Base-by-base conservation (phyloP, 1,140 invertebrate species). In the Bombus breviceps region DNA sequence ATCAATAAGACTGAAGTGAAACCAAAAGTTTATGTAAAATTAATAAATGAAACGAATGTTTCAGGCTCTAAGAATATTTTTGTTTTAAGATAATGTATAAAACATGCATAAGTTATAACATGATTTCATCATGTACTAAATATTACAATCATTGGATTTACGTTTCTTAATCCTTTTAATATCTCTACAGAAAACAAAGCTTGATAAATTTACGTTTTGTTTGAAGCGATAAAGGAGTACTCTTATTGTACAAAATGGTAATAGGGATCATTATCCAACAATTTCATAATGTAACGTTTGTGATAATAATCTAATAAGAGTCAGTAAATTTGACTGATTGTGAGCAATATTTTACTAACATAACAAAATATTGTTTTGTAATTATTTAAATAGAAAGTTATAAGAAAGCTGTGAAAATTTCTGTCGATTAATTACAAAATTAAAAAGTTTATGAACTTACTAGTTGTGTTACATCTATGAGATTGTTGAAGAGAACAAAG, bases 251-350 rank as follows among this genome's bases (percentile, higher is more conserved):
- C 90, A 91, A 91, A 91, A 90, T 90, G 90, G 90, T 91, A 89
- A 91, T 91, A 90, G 90, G 90, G 90, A 91, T 91, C 90, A 91
- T 90, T 90, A 80, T 90, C 53, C 87, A 91, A 91, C 86, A 91
- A 91, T 91, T 88, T 91, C 90, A 91, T 91, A 88, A 88, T 91
- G 89, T 90, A 90, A 88, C 86, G 82, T 85, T 87, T 73, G 68
- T 91, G 87, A 78, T 90, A 86, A 88, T 91, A 88, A 86, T 86
- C 53, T 84, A 59, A 76, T 85, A 88, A 86, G 39, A 86, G 39
- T 71, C 78, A 79, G 47, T n/a, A 71, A n/a, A 83, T 81, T 88
- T 75, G 76, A 73, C 53, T 86, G 68, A 75, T 18, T 37, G 53
- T 75, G 82, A 90, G 76, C 84, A 88, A 88, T 86, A 76, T 84